A percentile compares a stretch with the other conserved stretches of the same genome.
phyloP scores from a whole-genome alignment of 2,113 vertebrate genomes.

The Synchiropus splendidus region DNA sequence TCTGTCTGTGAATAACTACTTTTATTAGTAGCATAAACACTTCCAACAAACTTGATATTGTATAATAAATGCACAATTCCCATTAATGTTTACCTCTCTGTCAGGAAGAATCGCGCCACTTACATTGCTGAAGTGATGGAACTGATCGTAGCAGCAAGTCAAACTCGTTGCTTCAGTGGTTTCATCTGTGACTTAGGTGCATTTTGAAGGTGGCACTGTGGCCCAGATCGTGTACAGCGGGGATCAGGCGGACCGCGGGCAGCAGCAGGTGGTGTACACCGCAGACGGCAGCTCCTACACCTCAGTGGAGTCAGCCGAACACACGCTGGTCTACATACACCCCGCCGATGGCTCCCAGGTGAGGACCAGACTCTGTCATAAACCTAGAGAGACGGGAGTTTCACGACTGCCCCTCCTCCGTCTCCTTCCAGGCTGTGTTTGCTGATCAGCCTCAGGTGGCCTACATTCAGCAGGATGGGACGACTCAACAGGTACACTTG shows the following conservation, averaged over 20 bases:
- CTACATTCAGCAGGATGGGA: conserved; percentile 92
- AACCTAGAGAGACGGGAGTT: not conserved
- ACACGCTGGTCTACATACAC: conserved; percentile 95
- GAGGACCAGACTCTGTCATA: conserved; percentile 1
- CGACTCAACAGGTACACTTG: conserved; percentile 85
- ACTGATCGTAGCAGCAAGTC: no score
- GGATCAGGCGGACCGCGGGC: conserved; percentile 77
- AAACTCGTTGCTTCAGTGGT: no score
- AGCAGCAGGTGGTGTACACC: conserved; percentile 89
- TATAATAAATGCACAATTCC: no score
- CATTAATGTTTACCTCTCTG: no score
- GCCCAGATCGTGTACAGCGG: conserved; percentile 94
- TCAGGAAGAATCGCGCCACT: no score
- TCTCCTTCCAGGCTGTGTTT: conserved; percentile 77
- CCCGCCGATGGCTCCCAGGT: conserved; percentile 90
- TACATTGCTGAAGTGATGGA: no score
- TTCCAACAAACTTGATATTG: no score
- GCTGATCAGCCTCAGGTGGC: conserved; percentile 93
- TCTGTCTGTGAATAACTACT: no score
- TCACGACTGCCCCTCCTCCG: not conserved
- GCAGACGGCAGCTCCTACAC: conserved; percentile 90
- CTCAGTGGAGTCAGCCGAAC: conserved; percentile 90
- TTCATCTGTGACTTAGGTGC: conserved; percentile 69
- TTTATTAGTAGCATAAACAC: no score
- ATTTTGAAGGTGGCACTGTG: conserved; percentile 83